Base-by-base conservation (phyloP, 2,113 vertebrate species). In the Datnioides undecimradiatus region DNA sequence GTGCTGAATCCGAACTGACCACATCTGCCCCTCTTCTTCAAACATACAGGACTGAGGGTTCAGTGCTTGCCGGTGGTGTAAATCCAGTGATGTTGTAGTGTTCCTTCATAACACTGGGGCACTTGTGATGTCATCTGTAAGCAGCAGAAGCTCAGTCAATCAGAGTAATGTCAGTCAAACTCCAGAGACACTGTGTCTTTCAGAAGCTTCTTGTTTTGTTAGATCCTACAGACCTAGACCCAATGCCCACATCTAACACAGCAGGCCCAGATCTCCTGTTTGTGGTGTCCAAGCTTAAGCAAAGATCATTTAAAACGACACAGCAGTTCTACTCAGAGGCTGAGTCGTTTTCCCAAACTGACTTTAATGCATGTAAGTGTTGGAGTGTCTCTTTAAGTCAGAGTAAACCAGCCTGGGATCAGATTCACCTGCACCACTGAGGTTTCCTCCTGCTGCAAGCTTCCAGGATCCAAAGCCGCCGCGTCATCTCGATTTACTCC, bases 401-500 rank as follows among this genome's bases (percentile, higher is more conserved):
- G n/a, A n/a, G n/a, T n/a, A n/a, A n/a, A n/a, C n/a, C 36, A 8
- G 36, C 31, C 38, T 62, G 23, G 14, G 36, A 45, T 77, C 21
- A 0, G 3, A 13, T 40, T 57, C 6, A 34, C 29, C 8, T 17
- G 8, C 21, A n/a, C 12, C 68, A 33, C 68, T 8, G 31, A 34
- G 7, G 8, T 34, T 58, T n/a, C 57, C 29, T 31, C 9, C 29
- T 12, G 13, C 13, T 41, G 43, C 8, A 5, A 17, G 14, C 31
- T 52, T 10, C 5, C 19, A n/a, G 21, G 36, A 54, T 82, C 49
- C 46, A 54, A 55, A 41, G 3, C 58, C 25, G 38, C 62, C n/a
- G n/a, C n/a, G n/a, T n/a, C n/a, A n/a, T n/a, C 46, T 59, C 41
- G 60, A 79, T 80, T 69, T 58, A 45, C 48, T 41, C 29, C 58